These are phyloP conservation scores for Strongylocentrotus purpuratus DNA, from an alignment of 35 echinoderm and acorn worm genomes.

Conservation along the genomic window DNA sequence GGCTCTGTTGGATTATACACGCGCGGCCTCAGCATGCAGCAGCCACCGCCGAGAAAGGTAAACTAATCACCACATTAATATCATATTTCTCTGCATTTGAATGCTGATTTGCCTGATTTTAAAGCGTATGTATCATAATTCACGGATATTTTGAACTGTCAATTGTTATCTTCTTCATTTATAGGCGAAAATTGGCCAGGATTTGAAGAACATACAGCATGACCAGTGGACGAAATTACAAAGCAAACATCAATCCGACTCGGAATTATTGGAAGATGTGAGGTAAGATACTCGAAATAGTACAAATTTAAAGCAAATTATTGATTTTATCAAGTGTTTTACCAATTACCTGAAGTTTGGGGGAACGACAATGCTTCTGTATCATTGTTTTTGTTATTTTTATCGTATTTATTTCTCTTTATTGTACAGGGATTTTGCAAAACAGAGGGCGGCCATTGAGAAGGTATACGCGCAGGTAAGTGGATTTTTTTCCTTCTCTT, in stretches of 20 bases:
- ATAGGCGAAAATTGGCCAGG: constrained; percentile 66
- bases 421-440: constrained; percentile 61
- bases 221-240: constrained; percentile 58
- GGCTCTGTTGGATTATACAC: neutral
- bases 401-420: neutral
- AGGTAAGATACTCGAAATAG: constrained; percentile 47
- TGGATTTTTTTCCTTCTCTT: neutral
- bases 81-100: neutral
- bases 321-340: too few species aligned
- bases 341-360: neutral
- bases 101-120: neutral
- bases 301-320: too few species aligned
- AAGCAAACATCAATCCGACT: constrained; percentile 57
- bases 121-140: neutral
- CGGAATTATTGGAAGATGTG: constrained; percentile 57
- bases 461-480: constrained; percentile 64
- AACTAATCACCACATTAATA: neutral
- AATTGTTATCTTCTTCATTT: constrained; percentile 10
- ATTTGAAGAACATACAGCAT: constrained; percentile 49
- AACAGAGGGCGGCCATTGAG: constrained; percentile 61
- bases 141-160: neutral
- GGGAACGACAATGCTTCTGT: neutral
- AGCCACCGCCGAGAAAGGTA: constrained; percentile 72
- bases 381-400: neutral
- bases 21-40: constrained; percentile 49